Conservation (phyloP, 2,797 vertebrate genomes). For the Aythya fuligula region DNA sequence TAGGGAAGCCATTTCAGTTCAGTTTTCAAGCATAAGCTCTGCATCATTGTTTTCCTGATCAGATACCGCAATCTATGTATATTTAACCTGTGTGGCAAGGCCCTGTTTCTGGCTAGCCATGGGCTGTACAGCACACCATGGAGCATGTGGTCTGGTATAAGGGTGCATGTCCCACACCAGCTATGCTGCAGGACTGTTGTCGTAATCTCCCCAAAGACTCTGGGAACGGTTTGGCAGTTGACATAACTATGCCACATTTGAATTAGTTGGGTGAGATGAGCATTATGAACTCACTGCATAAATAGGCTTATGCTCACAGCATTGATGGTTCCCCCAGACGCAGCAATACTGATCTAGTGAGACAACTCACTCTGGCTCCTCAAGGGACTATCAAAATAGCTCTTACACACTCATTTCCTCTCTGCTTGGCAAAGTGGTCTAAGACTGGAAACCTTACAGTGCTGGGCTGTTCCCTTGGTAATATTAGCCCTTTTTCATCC, state of each 20-base stretch:
- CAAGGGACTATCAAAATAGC: background rate
- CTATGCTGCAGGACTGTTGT: background rate
- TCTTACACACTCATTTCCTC: background rate
- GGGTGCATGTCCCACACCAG: fast-evolving
- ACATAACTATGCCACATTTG: background rate
- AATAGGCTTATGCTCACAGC: fast-evolving
- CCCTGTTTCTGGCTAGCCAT: background rate
- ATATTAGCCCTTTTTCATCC: background rate
- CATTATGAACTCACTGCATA: background rate
- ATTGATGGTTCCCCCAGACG: background rate
- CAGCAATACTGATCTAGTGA: background rate
- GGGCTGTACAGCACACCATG: background rate
- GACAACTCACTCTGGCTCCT: background rate
- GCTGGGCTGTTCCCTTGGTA: background rate
- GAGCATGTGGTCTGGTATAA: background rate
- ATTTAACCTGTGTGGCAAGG: background rate
- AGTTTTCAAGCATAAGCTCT: background rate
- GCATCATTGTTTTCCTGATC: background rate
- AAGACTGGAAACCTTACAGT: background rate
- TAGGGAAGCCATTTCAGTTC: background rate
- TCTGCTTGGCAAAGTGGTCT: background rate
- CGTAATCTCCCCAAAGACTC: background rate
- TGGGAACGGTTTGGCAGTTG: background rate
- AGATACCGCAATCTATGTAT: fast-evolving
- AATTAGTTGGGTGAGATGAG: background rate